These are phyloP conservation scores for Hyppa rectilinea DNA, from an alignment of 2,888 invertebrate species.

Conservation along the genomic window DNA sequence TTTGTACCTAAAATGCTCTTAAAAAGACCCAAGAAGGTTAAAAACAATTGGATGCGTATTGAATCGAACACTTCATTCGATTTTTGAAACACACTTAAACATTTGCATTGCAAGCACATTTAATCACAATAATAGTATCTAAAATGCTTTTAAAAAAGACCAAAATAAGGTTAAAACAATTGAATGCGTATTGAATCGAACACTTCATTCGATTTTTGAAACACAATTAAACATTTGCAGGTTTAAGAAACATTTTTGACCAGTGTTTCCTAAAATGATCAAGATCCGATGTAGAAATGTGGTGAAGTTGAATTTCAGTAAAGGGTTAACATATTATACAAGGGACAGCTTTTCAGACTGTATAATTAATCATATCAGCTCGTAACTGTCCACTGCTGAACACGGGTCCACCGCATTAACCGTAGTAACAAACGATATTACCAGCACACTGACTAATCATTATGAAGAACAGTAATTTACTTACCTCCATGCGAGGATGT, in stretches of 20 bases:
- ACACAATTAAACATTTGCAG: background rate
- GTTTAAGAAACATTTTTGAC: background rate
- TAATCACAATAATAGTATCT: too few species aligned
- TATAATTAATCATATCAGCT: constrained; percentile 37
- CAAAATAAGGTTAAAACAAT: background rate
- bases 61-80: too few species aligned
- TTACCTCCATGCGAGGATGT: background rate
- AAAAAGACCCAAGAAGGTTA: too few species aligned
- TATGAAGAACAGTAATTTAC: constrained; percentile 2
- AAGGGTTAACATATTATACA: constrained; percentile 6
- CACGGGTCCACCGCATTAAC: constrained; percentile 20
- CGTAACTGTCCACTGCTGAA: constrained; percentile 21
- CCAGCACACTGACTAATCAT: background rate
- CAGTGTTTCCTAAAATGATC: background rate
- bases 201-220: background rate
- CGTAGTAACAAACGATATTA: constrained; percentile 12
- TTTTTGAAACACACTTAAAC: too few species aligned
- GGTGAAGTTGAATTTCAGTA: background rate
- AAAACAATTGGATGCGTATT: too few species aligned
- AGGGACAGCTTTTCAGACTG: background rate
- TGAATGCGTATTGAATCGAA: too few species aligned
- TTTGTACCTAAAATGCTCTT: too few species aligned
- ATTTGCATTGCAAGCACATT: too few species aligned
- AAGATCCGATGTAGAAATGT: background rate
- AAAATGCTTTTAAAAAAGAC: too few species aligned